These are phyloP conservation scores for Chloebia gouldiae DNA, from an alignment of 2,113 vertebrate species.

Conservation along the genomic window DNA sequence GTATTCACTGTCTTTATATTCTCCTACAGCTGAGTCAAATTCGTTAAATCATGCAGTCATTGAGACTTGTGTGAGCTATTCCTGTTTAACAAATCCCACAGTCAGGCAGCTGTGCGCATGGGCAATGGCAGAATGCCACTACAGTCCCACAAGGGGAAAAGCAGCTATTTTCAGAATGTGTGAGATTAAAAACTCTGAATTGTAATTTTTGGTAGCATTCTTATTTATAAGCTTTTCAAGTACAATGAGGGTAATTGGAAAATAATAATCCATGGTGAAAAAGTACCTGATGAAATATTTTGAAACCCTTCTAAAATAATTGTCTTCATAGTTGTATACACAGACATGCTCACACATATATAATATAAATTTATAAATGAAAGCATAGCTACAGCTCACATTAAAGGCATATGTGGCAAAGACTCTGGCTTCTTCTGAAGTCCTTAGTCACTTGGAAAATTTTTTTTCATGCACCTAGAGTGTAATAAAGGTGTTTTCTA, in stretches of 20 bases:
- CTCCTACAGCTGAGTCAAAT: neutral
- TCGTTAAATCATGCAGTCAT: neutral
- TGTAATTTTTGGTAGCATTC: neutral
- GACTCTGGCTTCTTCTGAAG: slow-evolving; percentile 10
- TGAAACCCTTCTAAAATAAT: neutral
- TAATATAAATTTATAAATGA: neutral
- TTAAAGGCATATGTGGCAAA: slow-evolving; percentile 19
- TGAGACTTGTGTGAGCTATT: neutral
- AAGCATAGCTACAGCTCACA: neutral
- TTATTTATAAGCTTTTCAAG: neutral
- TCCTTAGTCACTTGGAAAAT: slow-evolving; percentile 8
- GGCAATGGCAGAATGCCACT: neutral
- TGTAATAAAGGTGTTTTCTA: neutral
- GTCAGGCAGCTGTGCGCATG: neutral
- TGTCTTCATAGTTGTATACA: neutral
- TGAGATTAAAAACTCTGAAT: neutral
- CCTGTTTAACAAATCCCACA: neutral
- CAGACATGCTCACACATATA: neutral
- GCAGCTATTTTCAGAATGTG: neutral
- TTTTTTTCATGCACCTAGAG: neutral
- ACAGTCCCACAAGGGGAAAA: neutral
- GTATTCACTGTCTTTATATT: neutral
- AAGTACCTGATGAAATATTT: neutral
- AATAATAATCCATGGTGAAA: neutral
- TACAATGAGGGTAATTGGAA: neutral